Evolutionary conservation across 2,113 vertebrate genomes (phyloP), one percentile per base, ranked within the genome.

Genomic region (Talpa occidentalis): DNA sequence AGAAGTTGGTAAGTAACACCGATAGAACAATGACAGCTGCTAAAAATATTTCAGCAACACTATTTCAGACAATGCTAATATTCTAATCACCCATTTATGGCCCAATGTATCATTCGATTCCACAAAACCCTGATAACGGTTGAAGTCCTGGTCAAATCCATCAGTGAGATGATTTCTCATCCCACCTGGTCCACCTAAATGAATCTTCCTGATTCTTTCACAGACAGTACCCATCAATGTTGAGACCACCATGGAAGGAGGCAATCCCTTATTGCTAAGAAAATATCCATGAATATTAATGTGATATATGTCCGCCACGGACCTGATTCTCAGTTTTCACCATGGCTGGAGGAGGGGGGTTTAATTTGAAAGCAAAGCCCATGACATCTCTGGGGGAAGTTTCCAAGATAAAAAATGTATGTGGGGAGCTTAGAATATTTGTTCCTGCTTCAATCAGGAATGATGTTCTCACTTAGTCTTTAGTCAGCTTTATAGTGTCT

Each of bases 311-410:
- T 91, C 26, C 77, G 26, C 22, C 56, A 94, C 88, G 56, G 10
- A 74, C 5, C 7, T 12, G 42, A 88, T 44, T 90, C 10, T 90
- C 54, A 80, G 66, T 82, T 92, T 87, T 84, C 40, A 77, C 80
- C 60, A 77, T 84, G 60, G 6, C 19, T 88, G 6, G 2, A 64
- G 4, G 64, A 85, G 0, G 10, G 3, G 5, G 69, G 21, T 47
- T 93, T 87, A 80, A 81, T 80, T 60, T 82, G 59, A 96, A 95
- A 67, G 21, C 26, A 92, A 85, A 95, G 3, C 3, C 32, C 5
- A 37, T 67, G 30, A 42, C 35, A 87, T 32, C 37, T 59, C 52
- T 37, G 47, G 9, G 32, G 28, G 3, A 76, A 69, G 16, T 88
- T 16, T 37, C 17, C 30, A 32, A 6, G 32, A 94, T 66, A 72